Base-by-base conservation (phyloP, 2,797 vertebrate species). In the Anolis apletophallus region DNA sequence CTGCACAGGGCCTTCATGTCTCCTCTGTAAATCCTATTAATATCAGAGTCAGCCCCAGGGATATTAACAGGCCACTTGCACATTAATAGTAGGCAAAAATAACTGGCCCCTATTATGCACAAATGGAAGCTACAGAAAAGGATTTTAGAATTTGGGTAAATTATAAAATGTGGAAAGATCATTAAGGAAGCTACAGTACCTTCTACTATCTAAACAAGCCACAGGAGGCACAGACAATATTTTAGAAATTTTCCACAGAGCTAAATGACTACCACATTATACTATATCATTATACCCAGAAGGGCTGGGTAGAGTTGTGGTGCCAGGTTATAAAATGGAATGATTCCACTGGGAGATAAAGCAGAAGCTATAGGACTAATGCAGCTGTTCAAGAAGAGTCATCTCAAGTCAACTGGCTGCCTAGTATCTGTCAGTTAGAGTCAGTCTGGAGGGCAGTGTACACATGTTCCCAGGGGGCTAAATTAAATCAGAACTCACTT, bases 311-410 rank as follows among this genome's bases (percentile, higher is more conserved):
- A 5, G 23, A 14, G 26, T 46, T 79, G 40, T 36, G 52, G 34
- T 83, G 59, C 46, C 88, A 81, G 54, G 26, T 57, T 90, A 85
- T 80, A 64, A 83, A 83, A 83, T 79, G 40, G 75, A 55, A 72
- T 0, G 0, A 29, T 72, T 73, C 68, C 57, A 74, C 17, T 40
- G 79, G 40, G 55, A 88, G n/a, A 40, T 77, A 46, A 54, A 64
- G n/a, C 21, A 85, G 21, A 46, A 88, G n/a, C 32, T 61, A 61
- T 1, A 26, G 3, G 36, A 72, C 64, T 77, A 91, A 81, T 46
- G 64, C 10, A 86, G 72, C 46, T 85, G 10, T 84, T 88, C 40
- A 86, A 55, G n/a, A 50, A 73, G 89, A 92, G 64, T 36, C 40
- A 61, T 54, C 21, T 67, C 74, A 72, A 86, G 83, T 71, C 8